Percentiles rank a stretch among this genome's conserved stretches.
These are phyloP conservation scores for Chamaetylas fuelleborni DNA, from an alignment of 2,113 vertebrate genomes.

Conservation along the genomic window DNA sequence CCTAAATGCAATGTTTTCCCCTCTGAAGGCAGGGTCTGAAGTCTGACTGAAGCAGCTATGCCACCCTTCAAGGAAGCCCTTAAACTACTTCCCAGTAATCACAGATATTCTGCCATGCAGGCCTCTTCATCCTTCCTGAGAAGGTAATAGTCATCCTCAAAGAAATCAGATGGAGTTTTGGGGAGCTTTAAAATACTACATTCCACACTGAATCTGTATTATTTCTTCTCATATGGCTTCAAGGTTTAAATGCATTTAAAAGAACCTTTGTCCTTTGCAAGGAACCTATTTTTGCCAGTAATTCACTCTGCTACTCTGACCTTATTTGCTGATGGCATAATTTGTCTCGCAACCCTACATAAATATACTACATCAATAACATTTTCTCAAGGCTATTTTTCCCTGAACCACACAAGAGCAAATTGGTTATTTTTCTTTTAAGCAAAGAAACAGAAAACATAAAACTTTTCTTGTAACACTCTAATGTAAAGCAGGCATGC, in stretches of 20 bases:
- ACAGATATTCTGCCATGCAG: background rate
- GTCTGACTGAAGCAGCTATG: background rate
- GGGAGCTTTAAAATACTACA: background rate
- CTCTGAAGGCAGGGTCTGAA: background rate
- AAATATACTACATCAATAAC: constrained; percentile 75
- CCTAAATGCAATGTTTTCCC: background rate
- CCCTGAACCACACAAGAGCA: constrained; percentile 61
- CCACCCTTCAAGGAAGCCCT: background rate
- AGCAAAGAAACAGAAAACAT: constrained; percentile 36
- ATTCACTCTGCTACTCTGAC: constrained; percentile 63
- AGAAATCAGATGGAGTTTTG: background rate
- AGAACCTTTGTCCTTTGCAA: constrained; percentile 40
- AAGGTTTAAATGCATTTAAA: constrained; percentile 53
- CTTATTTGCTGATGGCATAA: constrained; percentile 77
- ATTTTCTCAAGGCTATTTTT: constrained; percentile 74
- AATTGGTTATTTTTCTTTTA: constrained; percentile 72
- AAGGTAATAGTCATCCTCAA: background rate
- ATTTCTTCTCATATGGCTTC: constrained; percentile 23
- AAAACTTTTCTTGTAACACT: constrained; percentile 46
- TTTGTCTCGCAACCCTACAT: constrained; percentile 76
- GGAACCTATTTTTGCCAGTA: constrained; percentile 48
- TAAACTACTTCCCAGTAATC: background rate
- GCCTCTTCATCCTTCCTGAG: background rate
- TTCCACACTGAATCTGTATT: background rate
- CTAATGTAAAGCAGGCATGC: constrained; percentile 34